Conservation (phyloP, 2,888 invertebrate genomes). For the Pristionchus arcanus region DNA sequence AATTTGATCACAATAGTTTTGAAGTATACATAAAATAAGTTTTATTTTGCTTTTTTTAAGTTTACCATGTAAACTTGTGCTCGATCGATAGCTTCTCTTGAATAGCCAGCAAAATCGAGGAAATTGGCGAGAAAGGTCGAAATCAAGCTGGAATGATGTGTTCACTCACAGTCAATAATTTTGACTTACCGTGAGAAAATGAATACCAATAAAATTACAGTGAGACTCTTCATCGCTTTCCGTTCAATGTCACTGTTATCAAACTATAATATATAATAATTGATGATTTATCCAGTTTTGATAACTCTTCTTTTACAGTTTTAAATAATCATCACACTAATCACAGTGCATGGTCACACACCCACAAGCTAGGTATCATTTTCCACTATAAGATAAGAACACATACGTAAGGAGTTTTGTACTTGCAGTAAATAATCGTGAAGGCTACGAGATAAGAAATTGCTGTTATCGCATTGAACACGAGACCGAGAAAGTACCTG, state of each 20-base stretch:
- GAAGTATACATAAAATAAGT: not conserved
- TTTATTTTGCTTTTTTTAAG: not conserved
- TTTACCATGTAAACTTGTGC: slow-evolving; percentile 40
- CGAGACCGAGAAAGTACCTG: slow-evolving; percentile 12
- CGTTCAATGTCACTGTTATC: not conserved
- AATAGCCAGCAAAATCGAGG: not conserved
- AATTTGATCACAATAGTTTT: too few relatives aligned
- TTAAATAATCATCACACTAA: not conserved
- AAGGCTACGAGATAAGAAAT: not conserved
- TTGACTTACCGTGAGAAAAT: not conserved
- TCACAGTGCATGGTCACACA: too few relatives aligned
- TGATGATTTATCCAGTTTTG: too few relatives aligned
- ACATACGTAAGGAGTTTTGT: not conserved
- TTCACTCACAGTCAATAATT: too few relatives aligned
- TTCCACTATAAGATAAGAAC: not conserved
- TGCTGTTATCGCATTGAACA: slow-evolving; percentile 15
- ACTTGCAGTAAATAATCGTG: slow-evolving; percentile 13
- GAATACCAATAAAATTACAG: not conserved
- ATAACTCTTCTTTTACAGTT: not conserved
- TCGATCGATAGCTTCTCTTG: slow-evolving; percentile 31
- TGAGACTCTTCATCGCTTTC: slow-evolving; percentile 25
- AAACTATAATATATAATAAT: not conserved
- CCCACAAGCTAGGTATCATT: not conserved
- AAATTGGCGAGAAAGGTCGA: not conserved
- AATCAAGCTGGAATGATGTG: not conserved